phyloP scores from a whole-genome alignment of 2,797 vertebrate species.

The Caiman crocodilus region DNA sequence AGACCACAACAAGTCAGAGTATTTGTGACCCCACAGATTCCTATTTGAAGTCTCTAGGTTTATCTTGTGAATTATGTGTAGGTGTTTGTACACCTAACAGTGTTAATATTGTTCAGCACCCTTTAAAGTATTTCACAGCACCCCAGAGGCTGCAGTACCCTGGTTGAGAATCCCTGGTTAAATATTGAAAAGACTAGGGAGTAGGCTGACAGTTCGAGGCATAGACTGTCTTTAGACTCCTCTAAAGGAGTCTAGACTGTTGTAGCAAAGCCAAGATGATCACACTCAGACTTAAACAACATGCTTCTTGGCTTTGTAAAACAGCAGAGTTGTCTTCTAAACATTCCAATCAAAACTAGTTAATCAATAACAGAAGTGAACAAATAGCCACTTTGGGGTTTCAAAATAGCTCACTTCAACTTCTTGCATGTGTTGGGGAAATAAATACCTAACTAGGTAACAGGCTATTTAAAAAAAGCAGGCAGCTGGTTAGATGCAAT shows the following conservation, averaged over 20 bases:
- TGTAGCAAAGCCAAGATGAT: not conserved
- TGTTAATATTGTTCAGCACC: too few relatives aligned
- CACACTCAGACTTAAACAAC: too few relatives aligned
- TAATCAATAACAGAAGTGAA: not conserved
- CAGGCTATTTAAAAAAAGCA: not conserved
- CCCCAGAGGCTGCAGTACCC: too few relatives aligned
- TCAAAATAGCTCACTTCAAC: not conserved
- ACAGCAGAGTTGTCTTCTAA: not conserved
- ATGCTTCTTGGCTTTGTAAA: not conserved
- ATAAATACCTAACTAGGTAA: not conserved
- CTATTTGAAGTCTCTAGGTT: too few relatives aligned
- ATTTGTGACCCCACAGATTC: too few relatives aligned
- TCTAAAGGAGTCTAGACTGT: too few relatives aligned
- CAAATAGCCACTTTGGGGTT: not conserved
- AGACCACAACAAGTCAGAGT: too few relatives aligned
- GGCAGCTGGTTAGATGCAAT: not conserved
- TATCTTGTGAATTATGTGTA: too few relatives aligned
- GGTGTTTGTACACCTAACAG: too few relatives aligned
- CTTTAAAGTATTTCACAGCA: too few relatives aligned
- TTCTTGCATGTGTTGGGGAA: not conserved
- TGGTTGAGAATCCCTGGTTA: too few relatives aligned
- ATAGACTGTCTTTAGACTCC: not conserved
- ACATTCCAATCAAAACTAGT: not conserved
- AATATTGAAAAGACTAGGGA: not conserved
- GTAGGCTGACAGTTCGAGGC: not conserved